Evolutionary conservation across 2,888 invertebrate genomes (phyloP).

Genomic region (Dasypogon diadema): DNA sequence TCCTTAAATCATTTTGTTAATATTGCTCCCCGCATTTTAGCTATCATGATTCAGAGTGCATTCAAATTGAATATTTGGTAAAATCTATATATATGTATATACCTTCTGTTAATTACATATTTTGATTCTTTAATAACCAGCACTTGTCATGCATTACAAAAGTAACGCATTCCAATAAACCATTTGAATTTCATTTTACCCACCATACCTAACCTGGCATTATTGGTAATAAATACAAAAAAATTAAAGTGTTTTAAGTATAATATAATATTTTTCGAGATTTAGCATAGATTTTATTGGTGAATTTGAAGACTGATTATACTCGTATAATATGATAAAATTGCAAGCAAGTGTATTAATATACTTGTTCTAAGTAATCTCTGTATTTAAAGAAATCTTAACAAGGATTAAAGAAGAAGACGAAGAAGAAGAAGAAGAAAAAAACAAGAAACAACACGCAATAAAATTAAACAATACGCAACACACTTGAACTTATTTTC

Average conservation of each 20-base stretch:
- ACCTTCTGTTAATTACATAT: too few relatives aligned
- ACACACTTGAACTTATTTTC: neutral
- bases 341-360: constrained; percentile 13
- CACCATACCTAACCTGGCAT: too few relatives aligned
- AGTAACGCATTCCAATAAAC: too few relatives aligned
- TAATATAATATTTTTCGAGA: constrained; percentile 46
- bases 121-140: too few relatives aligned
- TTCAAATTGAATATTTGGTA: too few relatives aligned
- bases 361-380: constrained; percentile 19
- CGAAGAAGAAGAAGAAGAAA: too few relatives aligned
- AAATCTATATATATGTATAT: too few relatives aligned
- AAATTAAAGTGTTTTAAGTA: neutral
- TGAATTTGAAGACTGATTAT: constrained; percentile 50
- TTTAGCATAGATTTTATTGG: constrained; percentile 32
- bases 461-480: neutral
- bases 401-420: neutral
- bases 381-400: constrained; percentile 18
- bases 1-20: too few relatives aligned
- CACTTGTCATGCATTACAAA: too few relatives aligned
- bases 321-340: constrained; percentile 18
- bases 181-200: too few relatives aligned
- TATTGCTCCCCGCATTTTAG: too few relatives aligned
- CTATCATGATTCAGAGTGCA: too few relatives aligned
- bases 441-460: constrained; percentile 10
- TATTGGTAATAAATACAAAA: constrained; percentile 1